A percentile compares a stretch with the other conserved stretches of the same genome.
Evolutionary conservation across 2,113 vertebrate species (phyloP).

Genomic region (Lophius piscatorius): DNA sequence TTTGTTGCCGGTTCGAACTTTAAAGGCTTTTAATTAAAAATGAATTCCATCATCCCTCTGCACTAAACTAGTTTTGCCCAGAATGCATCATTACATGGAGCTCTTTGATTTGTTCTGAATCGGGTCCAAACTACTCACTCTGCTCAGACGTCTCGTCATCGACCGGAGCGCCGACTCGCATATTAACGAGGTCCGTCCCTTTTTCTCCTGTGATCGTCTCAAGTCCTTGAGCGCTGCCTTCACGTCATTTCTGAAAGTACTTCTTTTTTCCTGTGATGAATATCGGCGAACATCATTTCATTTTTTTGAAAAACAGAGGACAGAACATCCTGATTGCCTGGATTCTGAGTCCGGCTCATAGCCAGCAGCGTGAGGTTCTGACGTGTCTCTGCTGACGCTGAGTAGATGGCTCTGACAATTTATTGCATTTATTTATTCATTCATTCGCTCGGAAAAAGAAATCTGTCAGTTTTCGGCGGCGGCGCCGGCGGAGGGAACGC

Average conservation of each 20-base stretch:
- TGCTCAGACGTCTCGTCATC: conserved; percentile 44
- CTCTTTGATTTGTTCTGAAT: conserved; percentile 22
- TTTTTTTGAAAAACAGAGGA: no score
- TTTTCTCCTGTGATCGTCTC: conserved; percentile 29
- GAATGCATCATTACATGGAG: conserved; percentile 1
- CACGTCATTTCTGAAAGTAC: conserved; percentile 21
- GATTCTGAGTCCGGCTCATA: background rate
- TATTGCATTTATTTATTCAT: conserved; percentile 11
- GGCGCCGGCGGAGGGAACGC: no score
- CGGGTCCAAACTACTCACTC: conserved; percentile 22
- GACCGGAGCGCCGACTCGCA: conserved; percentile 38
- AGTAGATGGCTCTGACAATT: conserved; percentile 2
- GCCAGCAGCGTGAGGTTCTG: no score
- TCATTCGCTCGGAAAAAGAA: no score
- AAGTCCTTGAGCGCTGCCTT: conserved; percentile 42
- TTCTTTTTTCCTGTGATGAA: no score
- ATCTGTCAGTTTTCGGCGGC: no score
- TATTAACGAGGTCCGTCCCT: conserved; percentile 46
- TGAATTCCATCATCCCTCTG: no score
- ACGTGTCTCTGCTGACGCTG: background rate
- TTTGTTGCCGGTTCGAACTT: no score
- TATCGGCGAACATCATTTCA: conserved; percentile 17
- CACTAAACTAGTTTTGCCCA: no score
- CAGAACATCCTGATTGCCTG: conserved; percentile 7
- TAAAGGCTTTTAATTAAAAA: no score